Conservation (phyloP, 2,797 vertebrate genomes). For the Megalops cyprinoides region DNA sequence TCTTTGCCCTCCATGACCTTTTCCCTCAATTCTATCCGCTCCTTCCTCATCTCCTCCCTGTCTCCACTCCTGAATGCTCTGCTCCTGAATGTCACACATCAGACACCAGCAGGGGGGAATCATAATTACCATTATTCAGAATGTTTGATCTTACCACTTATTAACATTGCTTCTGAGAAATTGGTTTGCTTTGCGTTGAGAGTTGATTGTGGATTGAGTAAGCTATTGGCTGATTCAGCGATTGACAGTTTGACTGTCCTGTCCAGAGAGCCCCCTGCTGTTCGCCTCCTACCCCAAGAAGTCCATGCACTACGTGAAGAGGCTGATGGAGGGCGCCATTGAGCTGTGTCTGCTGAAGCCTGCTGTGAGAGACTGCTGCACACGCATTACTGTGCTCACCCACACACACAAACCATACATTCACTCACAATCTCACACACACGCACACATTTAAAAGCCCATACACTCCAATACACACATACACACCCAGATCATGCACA, state of each 20-base stretch:
- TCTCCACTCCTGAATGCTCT: too few relatives aligned
- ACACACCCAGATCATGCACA: not conserved
- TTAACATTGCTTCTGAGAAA: not conserved
- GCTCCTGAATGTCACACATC: too few relatives aligned
- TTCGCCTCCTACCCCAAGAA: slow-evolving; percentile 94
- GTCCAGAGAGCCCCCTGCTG: slow-evolving; percentile 88
- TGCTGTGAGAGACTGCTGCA: slow-evolving; percentile 77
- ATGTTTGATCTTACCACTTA: not conserved
- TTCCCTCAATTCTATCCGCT: too few relatives aligned
- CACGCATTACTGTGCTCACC: slow-evolving; percentile 19
- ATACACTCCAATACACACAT: slow-evolving; percentile 20
- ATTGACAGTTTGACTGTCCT: slow-evolving; percentile 25
- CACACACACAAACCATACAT: not conserved
- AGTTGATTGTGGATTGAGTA: not conserved
- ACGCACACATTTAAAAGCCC: not conserved
- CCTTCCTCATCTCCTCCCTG: too few relatives aligned
- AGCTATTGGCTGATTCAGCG: not conserved
- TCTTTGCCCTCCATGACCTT: too few relatives aligned
- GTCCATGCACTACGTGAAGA: slow-evolving; percentile 94
- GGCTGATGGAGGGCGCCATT: slow-evolving; percentile 90
- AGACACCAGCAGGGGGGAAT: too few relatives aligned
- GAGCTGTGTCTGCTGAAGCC: slow-evolving; percentile 92
- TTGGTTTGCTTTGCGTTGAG: not conserved
- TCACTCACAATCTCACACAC: not conserved
- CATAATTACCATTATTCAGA: too few relatives aligned